A percentile compares a stretch with the other conserved stretches of the same genome.
phyloP scores from a whole-genome alignment of 2,797 vertebrate species.

The Oryzias sinensis region DNA sequence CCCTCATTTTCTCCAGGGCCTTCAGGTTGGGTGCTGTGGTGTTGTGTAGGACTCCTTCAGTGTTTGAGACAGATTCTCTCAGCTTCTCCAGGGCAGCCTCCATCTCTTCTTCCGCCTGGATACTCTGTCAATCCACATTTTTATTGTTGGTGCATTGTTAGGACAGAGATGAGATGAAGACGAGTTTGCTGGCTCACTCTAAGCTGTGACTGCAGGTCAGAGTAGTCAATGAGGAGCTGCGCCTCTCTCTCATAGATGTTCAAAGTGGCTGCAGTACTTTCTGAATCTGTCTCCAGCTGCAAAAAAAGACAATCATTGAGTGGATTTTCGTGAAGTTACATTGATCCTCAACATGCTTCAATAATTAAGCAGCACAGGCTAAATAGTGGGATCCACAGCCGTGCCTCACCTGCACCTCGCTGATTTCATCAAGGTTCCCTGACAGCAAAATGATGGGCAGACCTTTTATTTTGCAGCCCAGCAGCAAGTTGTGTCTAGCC shows the following conservation, averaged over 20 bases:
- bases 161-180: background rate
- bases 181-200: conserved; percentile 71
- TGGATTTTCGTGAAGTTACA: background rate
- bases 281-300: conserved; percentile 80
- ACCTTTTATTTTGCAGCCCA: conserved; percentile 87
- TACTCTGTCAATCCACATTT: conserved; percentile 59
- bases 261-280: conserved; percentile 62
- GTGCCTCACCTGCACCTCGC: conserved; percentile 82
- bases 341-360: no score
- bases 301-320: conserved; percentile 20
- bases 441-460: conserved; percentile 79
- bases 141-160: background rate
- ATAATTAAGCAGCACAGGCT: no score
- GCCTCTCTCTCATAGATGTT: conserved; percentile 86
- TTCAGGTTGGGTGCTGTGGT: conserved; percentile 87
- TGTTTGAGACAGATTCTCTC: conserved; percentile 69
- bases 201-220: conserved; percentile 67
- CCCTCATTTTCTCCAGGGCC: conserved; percentile 83
- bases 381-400: background rate
- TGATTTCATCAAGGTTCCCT: conserved; percentile 88
- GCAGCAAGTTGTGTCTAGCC: conserved; percentile 86
- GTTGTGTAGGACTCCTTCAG: conserved; percentile 75
- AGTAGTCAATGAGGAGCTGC: conserved; percentile 85
- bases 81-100: conserved; percentile 69
- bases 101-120: conserved; percentile 75